These are phyloP conservation scores for Megalopta genalis DNA, from an alignment of 1,140 invertebrate genomes.

Conservation along the genomic window DNA sequence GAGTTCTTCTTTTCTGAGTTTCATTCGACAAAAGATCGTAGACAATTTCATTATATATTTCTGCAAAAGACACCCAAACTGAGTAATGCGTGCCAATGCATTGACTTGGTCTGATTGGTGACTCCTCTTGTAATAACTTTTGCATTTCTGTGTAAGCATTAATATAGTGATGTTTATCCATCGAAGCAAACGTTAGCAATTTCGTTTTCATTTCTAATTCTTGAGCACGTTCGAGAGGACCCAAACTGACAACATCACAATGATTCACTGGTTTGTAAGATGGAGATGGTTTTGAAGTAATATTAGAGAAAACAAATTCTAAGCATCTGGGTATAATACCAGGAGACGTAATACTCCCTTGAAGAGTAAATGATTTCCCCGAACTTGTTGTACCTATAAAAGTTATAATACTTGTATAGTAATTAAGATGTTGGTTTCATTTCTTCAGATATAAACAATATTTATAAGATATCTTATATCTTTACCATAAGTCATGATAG, in stretches of 20 bases:
- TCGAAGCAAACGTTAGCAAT: slow-evolving; percentile 68
- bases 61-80: slow-evolving; percentile 94
- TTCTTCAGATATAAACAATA: neutral
- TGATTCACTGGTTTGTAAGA: slow-evolving; percentile 79
- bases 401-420: neutral
- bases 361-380: slow-evolving; percentile 94
- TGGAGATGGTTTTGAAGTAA: slow-evolving; percentile 64
- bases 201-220: slow-evolving; percentile 77
- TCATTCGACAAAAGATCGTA: slow-evolving; percentile 88
- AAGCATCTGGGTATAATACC: slow-evolving; percentile 90
- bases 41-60: slow-evolving; percentile 96
- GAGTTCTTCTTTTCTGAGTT: slow-evolving; percentile 76
- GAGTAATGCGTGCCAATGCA: slow-evolving; percentile 71
- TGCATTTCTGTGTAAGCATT: slow-evolving; percentile 79
- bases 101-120: slow-evolving; percentile 65
- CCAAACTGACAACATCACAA: slow-evolving; percentile 76
- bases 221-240: slow-evolving; percentile 63
- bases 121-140: slow-evolving; percentile 76
- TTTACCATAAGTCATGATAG: slow-evolving; percentile 92
- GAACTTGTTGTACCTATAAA: slow-evolving; percentile 83
- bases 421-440: too few relatives aligned
- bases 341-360: slow-evolving; percentile 86
- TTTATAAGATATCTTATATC: slow-evolving; percentile 16
- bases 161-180: slow-evolving; percentile 73
- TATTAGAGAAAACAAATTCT: slow-evolving; percentile 87